These are phyloP conservation scores for Mus spicilegus DNA, from an alignment of 2,113 vertebrate genomes.

Conservation along the genomic window DNA sequence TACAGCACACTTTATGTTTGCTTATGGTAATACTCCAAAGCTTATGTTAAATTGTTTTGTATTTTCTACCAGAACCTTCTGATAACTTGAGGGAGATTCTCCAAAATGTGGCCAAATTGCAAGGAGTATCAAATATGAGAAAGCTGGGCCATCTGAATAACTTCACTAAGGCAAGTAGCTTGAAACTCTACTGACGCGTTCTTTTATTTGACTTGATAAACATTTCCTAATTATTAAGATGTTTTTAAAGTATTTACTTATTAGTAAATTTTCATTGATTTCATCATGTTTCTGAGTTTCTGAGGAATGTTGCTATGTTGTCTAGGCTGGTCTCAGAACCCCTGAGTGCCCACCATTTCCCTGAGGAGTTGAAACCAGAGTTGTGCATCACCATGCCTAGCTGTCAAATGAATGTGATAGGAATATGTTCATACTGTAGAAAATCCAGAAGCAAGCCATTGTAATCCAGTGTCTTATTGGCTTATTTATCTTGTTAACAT, in stretches of 20 bases:
- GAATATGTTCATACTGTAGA: neutral
- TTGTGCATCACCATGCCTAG: neutral
- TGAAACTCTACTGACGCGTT: slow-evolving; percentile 10
- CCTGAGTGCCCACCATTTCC: neutral
- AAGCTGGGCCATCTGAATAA: slow-evolving; percentile 99
- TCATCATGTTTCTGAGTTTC: neutral
- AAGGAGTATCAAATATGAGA: slow-evolving; percentile 99
- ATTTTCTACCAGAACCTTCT: slow-evolving; percentile 92
- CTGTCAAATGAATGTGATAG: slow-evolving; percentile 38
- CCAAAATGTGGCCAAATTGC: slow-evolving; percentile 98
- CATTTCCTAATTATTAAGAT: neutral
- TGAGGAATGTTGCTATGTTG: neutral
- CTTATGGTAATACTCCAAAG: slow-evolving; percentile 45
- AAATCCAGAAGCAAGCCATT: slow-evolving; percentile 16
- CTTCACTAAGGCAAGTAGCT: slow-evolving; percentile 95
- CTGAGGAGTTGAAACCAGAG: neutral
- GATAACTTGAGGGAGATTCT: slow-evolving; percentile 99
- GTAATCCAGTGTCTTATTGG: neutral
- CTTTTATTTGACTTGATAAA: neutral
- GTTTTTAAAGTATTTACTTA: slow-evolving; percentile 28
- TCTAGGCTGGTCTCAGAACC: neutral
- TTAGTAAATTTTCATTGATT: neutral
- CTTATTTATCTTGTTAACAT: neutral
- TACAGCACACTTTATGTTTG: neutral
- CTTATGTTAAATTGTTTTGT: slow-evolving; percentile 52